phyloP scores from a whole-genome alignment of 1,140 invertebrate species.

The Eumeta japonica region DNA sequence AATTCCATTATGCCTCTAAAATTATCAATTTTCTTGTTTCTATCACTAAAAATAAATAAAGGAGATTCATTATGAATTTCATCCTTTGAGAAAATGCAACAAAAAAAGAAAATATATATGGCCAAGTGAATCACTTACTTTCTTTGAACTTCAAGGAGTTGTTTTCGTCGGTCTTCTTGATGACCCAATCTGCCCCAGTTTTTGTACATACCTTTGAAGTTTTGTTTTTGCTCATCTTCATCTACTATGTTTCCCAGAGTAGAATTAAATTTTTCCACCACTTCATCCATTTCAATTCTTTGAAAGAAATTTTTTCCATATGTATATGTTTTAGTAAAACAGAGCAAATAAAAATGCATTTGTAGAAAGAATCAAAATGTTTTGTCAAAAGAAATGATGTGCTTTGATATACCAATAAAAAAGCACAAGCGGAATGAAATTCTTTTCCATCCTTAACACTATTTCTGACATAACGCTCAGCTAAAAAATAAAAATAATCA shows the following conservation, averaged over 20 bases:
- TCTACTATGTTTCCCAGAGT: conserved; percentile 14
- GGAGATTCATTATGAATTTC: not conserved
- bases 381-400: too few species aligned
- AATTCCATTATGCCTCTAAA: conserved; percentile 36
- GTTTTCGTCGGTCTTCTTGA: conserved; percentile 40
- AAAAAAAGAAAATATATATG: conserved; percentile 3
- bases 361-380: too few species aligned
- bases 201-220: conserved; percentile 33
- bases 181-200: conserved; percentile 33
- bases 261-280: conserved; percentile 28
- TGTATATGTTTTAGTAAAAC: too few species aligned
- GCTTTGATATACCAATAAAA: too few species aligned
- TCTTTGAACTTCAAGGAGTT: conserved; percentile 37
- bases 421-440: too few species aligned
- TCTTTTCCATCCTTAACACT: too few species aligned
- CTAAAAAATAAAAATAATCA: too few species aligned
- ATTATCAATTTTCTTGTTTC: conserved; percentile 27
- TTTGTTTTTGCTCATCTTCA: conserved; percentile 13
- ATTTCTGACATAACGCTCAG: too few species aligned
- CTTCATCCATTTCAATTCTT: conserved; percentile 22
- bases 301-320: not conserved
- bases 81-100: conserved; percentile 10
- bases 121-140: conserved; percentile 17
- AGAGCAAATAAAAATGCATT: conserved; percentile 7
- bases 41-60: conserved; percentile 14